Conservation (phyloP, 2,797 vertebrate genomes). For the Phalanger gymnotis region DNA sequence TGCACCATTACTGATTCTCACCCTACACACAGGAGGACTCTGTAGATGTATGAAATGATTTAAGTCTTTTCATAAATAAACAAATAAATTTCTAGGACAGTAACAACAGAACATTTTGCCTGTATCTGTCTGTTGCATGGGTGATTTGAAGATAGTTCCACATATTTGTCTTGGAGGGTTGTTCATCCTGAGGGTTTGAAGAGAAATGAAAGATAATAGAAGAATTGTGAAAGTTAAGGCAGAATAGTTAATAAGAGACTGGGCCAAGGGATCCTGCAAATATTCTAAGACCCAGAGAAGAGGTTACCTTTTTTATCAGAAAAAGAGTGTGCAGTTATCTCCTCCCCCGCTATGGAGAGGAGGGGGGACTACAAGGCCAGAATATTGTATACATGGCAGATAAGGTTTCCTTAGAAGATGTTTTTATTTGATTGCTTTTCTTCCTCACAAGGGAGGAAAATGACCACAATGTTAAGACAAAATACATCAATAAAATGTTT, state of each 20-base stretch:
- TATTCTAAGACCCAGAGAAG: background rate
- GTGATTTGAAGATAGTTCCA: background rate
- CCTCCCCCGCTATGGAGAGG: background rate
- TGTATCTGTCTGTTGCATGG: background rate
- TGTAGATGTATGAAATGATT: background rate
- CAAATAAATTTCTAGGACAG: background rate
- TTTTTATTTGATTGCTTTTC: background rate
- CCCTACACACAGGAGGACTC: background rate
- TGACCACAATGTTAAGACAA: background rate
- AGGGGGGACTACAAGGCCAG: background rate
- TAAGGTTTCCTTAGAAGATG: background rate
- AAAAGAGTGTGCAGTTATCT: background rate
- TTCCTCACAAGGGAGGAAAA: background rate
- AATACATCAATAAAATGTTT: background rate
- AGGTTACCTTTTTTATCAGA: background rate
- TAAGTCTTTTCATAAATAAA: slow-evolving; percentile 13
- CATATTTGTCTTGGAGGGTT: background rate
- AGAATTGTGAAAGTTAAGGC: background rate
- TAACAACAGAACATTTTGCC: background rate
- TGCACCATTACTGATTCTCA: background rate
- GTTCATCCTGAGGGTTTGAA: background rate
- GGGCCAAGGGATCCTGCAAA: background rate
- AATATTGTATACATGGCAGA: background rate
- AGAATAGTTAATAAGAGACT: background rate
- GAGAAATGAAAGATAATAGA: background rate